Evolutionary conservation across 2,797 vertebrate genomes (phyloP).

Genomic region (Rhinella marina): DNA sequence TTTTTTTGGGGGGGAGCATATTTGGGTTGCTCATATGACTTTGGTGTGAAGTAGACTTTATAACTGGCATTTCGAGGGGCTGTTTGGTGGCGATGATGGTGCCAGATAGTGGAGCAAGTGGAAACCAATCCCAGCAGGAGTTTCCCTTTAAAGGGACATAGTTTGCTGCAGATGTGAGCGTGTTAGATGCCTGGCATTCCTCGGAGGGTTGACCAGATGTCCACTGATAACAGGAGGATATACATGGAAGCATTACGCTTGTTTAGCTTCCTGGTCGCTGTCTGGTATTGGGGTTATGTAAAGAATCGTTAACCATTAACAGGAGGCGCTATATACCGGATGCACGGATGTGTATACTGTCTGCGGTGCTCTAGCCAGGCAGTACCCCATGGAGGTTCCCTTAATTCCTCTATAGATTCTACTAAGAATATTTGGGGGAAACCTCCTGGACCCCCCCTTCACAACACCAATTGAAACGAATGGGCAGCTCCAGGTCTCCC

Average conservation of each 20-base stretch:
- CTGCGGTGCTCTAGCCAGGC: not conserved
- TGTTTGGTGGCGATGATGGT: too few relatives aligned
- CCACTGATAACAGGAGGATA: not conserved
- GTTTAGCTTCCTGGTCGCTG: constrained; percentile 18
- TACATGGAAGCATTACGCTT: not conserved
- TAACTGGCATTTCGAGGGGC: not conserved
- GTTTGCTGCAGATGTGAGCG: not conserved
- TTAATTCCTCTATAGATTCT: too few relatives aligned
- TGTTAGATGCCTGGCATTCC: not conserved
- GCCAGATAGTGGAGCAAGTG: too few relatives aligned
- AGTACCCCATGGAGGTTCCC: too few relatives aligned
- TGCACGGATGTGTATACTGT: not conserved
- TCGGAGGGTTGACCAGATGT: not conserved
- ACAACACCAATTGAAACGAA: too few relatives aligned
- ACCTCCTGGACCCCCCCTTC: too few relatives aligned
- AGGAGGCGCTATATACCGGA: not conserved
- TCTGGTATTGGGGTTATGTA: constrained; percentile 29
- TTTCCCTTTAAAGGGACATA: not conserved
- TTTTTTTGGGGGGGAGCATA: too few relatives aligned
- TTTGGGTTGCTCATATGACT: too few relatives aligned
- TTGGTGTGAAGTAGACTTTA: too few relatives aligned
- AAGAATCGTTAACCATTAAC: constrained; percentile 50
- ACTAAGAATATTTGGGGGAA: too few relatives aligned
- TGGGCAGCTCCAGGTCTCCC: too few relatives aligned
- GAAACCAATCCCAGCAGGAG: not conserved